Evolutionary conservation across 2,888 invertebrate species (phyloP).

Genomic region (Agriopis leucophaearia): DNA sequence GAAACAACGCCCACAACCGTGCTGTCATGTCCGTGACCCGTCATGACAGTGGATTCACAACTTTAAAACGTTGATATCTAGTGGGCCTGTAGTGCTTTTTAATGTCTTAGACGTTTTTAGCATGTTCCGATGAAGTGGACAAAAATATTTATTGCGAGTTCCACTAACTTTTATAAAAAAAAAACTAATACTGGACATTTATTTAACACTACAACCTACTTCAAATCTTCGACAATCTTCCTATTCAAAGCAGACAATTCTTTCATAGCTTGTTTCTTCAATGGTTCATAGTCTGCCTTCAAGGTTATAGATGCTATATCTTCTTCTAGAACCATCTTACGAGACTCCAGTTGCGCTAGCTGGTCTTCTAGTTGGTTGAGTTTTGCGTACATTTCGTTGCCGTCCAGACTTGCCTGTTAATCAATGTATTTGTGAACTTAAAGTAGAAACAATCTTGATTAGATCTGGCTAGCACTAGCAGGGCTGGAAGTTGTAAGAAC

Average conservation of each 20-base stretch:
- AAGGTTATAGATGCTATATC: constrained; percentile 89
- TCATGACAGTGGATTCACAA: too few species aligned
- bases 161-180: too few species aligned
- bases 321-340: constrained; percentile 89
- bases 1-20: too few species aligned
- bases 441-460: neutral
- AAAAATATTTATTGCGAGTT: too few species aligned
- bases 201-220: constrained; percentile 28
- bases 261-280: constrained; percentile 86
- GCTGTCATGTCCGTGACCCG: too few species aligned
- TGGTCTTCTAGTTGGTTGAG: constrained; percentile 90
- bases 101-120: too few species aligned
- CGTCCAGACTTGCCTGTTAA: constrained; percentile 87
- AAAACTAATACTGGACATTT: neutral
- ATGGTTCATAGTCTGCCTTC: constrained; percentile 89
- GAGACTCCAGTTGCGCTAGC: constrained; percentile 88
- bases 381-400: constrained; percentile 90
- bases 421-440: neutral
- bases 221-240: constrained; percentile 81
- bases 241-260: constrained; percentile 86
- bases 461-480: too few species aligned
- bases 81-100: too few species aligned
- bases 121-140: too few species aligned
- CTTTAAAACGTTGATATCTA: too few species aligned
- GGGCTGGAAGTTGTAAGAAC: neutral